Base-by-base conservation (phyloP, 2,888 invertebrate species). In the Spisula solida region DNA sequence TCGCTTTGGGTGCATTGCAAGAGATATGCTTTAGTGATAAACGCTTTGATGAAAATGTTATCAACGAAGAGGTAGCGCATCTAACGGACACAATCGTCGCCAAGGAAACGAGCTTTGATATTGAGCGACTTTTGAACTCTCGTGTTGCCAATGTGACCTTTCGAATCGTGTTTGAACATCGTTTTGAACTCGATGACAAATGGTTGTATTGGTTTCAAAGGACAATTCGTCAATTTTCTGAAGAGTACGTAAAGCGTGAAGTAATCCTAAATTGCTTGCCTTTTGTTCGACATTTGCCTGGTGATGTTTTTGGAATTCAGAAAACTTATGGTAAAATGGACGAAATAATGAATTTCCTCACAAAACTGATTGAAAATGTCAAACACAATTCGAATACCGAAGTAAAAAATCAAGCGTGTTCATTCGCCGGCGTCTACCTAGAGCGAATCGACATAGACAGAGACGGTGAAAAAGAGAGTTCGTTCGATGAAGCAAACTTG, bases 1-100 rank as follows among this genome's bases (percentile, higher is more conserved):
- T 91, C 47, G 60, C 81, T 0, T 70, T 70, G 31, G 81, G 75
- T 18, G 79, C 85, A 0, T 60, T 91, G 14, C 87, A 87, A 48
- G 81, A 82, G 25, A 47, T 91, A 16, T 91, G 88, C 47, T 88
- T 66, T 16, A 87, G 78, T 20, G 87, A 88, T 25, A 86, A 84
- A 25, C 14, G 79, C 4, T 60, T 87, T 82, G 47, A 88, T 20
- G 90, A 90, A 25, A 47, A 75, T 48, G 41, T 87, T 2, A 85
- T 91, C 6, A 41, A 88, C 10, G 75, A n/a, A 1, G 91, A 88
- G n/a, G 75, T 82, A 0, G 47, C n/a, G 12, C 29, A 82, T 14
- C 82, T 90, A 4, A 48, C 82, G 16, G 75, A 84, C 25, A 55
- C 16, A n/a, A 18, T 87, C 10, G 29, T 34, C 1, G 41, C 55